phyloP scores from a whole-genome alignment of 2,888 invertebrate genomes.

The Neuroscelio doddi region DNA sequence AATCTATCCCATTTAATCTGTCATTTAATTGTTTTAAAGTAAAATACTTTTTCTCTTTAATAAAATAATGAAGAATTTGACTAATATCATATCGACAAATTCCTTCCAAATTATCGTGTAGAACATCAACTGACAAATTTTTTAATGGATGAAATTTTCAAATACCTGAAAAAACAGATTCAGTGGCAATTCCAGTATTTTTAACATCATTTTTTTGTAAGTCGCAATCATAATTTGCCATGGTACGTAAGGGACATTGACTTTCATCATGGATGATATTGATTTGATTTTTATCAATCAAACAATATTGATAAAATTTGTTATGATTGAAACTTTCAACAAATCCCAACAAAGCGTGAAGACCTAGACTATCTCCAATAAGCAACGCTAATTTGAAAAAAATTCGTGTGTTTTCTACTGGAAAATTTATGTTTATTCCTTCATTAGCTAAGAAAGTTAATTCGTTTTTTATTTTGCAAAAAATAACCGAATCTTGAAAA shows the following conservation, averaged over 20 bases:
- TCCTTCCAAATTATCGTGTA: too few species aligned
- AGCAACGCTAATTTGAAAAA: constrained; percentile 32
- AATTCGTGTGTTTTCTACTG: constrained; percentile 5
- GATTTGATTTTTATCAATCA: constrained; percentile 5
- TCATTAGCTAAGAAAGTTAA: constrained; percentile 19
- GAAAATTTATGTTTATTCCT: constrained; percentile 25
- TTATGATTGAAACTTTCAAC: constrained; percentile 25
- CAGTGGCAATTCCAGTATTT: too few species aligned
- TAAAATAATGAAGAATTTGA: too few species aligned
- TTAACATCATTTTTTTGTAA: too few species aligned
- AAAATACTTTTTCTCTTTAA: too few species aligned
- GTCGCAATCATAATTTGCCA: constrained; percentile 18
- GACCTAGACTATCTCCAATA: constrained; percentile 36
- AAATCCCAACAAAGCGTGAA: constrained; percentile 31
- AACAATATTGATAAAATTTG: constrained; percentile 21
- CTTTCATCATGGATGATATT: constrained; percentile 10
- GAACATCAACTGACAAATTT: too few species aligned
- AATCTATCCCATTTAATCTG: too few species aligned
- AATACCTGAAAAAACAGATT: too few species aligned
- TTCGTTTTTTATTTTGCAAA: constrained; percentile 34
- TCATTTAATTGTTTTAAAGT: too few species aligned
- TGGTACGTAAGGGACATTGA: constrained; percentile 14
- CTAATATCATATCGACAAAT: too few species aligned
- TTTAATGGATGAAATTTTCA: too few species aligned
- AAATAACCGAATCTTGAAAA: constrained; percentile 26